Percentiles rank a stretch among this genome's conserved stretches.
These are phyloP conservation scores for Dendroctonus ponderosae DNA, from an alignment of 1,140 invertebrate species.

Conservation along the genomic window DNA sequence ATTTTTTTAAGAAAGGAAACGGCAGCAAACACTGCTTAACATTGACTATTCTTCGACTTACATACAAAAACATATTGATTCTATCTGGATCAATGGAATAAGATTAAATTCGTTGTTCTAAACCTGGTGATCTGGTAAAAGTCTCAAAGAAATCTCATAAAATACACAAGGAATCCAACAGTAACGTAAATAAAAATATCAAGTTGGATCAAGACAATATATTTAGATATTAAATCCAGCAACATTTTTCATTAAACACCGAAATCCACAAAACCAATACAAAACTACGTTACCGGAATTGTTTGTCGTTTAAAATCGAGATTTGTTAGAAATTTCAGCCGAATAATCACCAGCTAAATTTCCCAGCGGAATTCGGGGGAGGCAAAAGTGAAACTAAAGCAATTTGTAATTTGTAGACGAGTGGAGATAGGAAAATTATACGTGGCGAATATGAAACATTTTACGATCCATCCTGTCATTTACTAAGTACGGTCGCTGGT, in stretches of 20 bases:
- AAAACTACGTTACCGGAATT: slow-evolving; percentile 9
- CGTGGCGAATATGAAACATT: slow-evolving; percentile 6
- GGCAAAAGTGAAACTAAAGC: slow-evolving; percentile 29
- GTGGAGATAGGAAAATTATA: slow-evolving; percentile 16
- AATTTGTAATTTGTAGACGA: slow-evolving; percentile 26
- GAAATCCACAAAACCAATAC: slow-evolving; percentile 2
- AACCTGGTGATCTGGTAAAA: too few species aligned
- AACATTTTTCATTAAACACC: slow-evolving; percentile 8
- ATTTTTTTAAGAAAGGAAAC: too few species aligned
- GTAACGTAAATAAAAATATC: too few species aligned
- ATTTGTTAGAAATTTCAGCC: slow-evolving; percentile 29
- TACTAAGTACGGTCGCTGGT: too few species aligned
- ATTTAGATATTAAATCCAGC: background rate
- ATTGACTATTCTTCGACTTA: too few species aligned
- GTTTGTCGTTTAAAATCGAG: slow-evolving; percentile 28
- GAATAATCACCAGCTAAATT: slow-evolving; percentile 29
- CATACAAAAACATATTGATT: too few species aligned
- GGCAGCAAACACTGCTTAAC: too few species aligned
- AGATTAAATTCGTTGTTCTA: too few species aligned
- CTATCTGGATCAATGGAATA: too few species aligned
- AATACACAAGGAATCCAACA: too few species aligned
- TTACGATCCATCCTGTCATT: background rate
- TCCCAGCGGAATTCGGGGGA: slow-evolving; percentile 22
- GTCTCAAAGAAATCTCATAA: too few species aligned
- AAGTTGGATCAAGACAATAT: too few species aligned